Base-by-base conservation (phyloP, 2,888 invertebrate species). In the Eueremaeus valkanovi region DNA sequence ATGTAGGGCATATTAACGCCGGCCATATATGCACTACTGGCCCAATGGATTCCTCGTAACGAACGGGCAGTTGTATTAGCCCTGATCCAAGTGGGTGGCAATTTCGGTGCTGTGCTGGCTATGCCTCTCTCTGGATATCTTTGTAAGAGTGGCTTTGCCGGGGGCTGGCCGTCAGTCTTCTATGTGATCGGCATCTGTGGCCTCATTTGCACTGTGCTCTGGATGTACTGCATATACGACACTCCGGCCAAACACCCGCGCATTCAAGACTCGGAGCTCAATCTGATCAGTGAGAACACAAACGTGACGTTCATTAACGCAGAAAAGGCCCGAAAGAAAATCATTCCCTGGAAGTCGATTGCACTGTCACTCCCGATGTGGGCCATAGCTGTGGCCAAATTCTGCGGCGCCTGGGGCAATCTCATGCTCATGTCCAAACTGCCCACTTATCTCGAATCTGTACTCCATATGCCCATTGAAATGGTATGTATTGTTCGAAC, bases 11-110 rank as follows among this genome's bases (percentile, higher is more conserved):
- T 79, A 18, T 75, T 79, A 27, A 78, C 79, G 0, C 79, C 80
- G 1, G 78, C 90, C 77, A 92, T 92, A 78, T 92, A 93, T 82
- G 91, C 91, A 0, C 88, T 93, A 31, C 92, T 92, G 92, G 86
- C 91, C 0, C 58, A 58, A 16, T 58, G 58, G 58, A 58, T 58
- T 18, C 58, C 58, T 5, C 58, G 58, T 3, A 29, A 58, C 18
- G 58, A 58, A 58, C 11, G 58, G 9, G 58, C 24, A 13, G 58
- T 58, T 58, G 58, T 58, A 58, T 92, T 92, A 0, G 91, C 92
- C 0, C 87, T 92, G 78, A 91, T 92, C 0, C 92, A 92, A 85
- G 78, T 79, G 16, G 79, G 79, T 3, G 78, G 77, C 33, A 78
- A 79, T 70, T 75, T 80, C 24, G 85, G 85, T 8, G 83, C 84